Percentiles rank a stretch among this genome's conserved stretches.
Conservation (phyloP, 2,797 vertebrate genomes). For the Crenuchus spilurus region DNA sequence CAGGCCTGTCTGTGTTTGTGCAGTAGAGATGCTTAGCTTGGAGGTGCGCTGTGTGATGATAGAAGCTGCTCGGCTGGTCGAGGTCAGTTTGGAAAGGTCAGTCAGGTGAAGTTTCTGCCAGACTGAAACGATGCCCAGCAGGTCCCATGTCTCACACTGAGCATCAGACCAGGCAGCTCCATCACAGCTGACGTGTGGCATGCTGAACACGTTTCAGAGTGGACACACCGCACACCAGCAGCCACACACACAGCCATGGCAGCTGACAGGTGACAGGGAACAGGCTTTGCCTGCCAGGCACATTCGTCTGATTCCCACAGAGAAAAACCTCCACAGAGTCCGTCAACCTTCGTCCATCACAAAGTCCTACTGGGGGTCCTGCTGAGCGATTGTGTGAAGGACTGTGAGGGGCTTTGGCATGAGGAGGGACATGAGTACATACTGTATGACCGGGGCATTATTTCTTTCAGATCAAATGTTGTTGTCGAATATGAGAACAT, state of each 20-base stretch:
- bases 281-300: conserved; percentile 75
- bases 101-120: conserved; percentile 79
- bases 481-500: no score
- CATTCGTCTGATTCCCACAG: conserved; percentile 57
- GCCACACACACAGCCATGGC: conserved; percentile 58
- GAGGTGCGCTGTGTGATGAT: conserved; percentile 62
- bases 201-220: conserved; percentile 63
- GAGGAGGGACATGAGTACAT: not conserved
- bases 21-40: conserved; percentile 51
- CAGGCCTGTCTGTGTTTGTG: not conserved
- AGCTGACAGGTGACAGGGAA: conserved; percentile 73
- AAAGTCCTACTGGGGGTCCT: conserved; percentile 23
- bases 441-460: no score
- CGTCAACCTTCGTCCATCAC: conserved; percentile 30
- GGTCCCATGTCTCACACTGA: conserved; percentile 65
- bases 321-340: conserved; percentile 52
- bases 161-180: conserved; percentile 64
- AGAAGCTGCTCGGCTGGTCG: conserved; percentile 74
- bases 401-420: conserved; percentile 27
- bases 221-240: conserved; percentile 45
- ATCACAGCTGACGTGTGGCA: conserved; percentile 71
- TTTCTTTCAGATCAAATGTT: no score
- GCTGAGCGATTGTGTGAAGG: conserved; percentile 5
- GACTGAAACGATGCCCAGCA: conserved; percentile 68
- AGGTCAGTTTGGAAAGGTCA: conserved; percentile 81